Conservation (phyloP, 1,140 invertebrate genomes). For the Trachymyrmex cornetzi region DNA sequence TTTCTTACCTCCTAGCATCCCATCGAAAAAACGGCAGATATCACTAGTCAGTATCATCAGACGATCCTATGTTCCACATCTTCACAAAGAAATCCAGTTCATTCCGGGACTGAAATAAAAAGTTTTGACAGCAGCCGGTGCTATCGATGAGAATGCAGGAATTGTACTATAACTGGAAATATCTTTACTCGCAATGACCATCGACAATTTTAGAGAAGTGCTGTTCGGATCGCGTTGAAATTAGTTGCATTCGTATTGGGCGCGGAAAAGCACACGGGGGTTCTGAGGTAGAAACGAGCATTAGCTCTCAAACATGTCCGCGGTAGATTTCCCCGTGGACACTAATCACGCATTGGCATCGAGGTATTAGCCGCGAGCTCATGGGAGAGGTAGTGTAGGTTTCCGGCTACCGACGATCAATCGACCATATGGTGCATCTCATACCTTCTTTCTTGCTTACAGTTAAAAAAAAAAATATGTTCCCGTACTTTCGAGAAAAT, state of each 20-base stretch:
- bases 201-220: background rate
- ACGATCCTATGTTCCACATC: background rate
- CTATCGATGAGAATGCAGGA: background rate
- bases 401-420: conserved; percentile 14
- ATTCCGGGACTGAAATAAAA: background rate
- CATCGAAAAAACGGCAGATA: background rate
- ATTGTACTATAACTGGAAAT: conserved; percentile 29
- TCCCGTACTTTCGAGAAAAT: background rate
- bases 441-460: background rate
- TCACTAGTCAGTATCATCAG: background rate
- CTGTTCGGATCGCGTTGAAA: conserved; percentile 27
- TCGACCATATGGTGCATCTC: background rate
- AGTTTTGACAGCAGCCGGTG: background rate
- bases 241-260: conserved; percentile 28
- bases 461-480: background rate
- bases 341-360: conserved; percentile 82
- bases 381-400: conserved; percentile 51
- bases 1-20: background rate
- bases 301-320: conserved; percentile 75
- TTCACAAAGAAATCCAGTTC: conserved; percentile 1
- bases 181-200: background rate
- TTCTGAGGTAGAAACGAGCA: conserved; percentile 44
- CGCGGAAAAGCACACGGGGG: conserved; percentile 59
- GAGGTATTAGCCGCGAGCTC: conserved; percentile 72
- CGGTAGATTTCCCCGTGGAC: conserved; percentile 84